Evolutionary conservation across 2,113 vertebrate genomes (phyloP).

Genomic region (Urocolius indicus): DNA sequence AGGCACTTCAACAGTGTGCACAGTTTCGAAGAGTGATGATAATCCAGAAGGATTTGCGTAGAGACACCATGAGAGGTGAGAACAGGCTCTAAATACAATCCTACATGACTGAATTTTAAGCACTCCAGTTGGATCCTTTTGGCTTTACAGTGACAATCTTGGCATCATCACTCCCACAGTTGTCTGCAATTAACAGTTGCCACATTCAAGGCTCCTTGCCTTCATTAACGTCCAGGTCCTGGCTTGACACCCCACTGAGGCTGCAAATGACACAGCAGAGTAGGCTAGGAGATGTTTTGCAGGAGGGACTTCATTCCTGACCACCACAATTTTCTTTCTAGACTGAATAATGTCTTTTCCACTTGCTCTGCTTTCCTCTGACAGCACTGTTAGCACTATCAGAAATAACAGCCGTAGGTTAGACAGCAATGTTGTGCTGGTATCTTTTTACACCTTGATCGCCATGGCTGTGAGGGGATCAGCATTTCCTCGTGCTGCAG

Average conservation of each 20-base stretch:
- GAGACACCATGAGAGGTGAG: constrained; percentile 16
- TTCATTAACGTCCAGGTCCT: background rate
- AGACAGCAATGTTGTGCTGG: background rate
- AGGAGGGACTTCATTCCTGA: background rate
- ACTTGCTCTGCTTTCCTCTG: background rate
- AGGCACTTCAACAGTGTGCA: background rate
- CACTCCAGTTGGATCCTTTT: constrained; percentile 2
- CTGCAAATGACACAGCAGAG: background rate
- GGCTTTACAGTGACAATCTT: constrained; percentile 37
- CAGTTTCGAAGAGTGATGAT: constrained; percentile 1
- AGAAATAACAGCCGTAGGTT: background rate
- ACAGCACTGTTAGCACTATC: background rate
- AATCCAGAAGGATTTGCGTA: constrained; percentile 29
- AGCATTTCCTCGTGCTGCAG: background rate
- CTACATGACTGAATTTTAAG: constrained; percentile 42
- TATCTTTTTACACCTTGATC: background rate
- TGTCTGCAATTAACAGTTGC: constrained; percentile 41
- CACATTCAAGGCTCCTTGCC: background rate
- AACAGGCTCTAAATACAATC: constrained; percentile 54
- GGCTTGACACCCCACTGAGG: background rate
- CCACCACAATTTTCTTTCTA: background rate
- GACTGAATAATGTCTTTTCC: background rate
- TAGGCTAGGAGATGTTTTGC: background rate
- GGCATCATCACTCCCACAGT: constrained; percentile 43
- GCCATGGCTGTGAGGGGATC: rapidly evolving